Conservation (phyloP, 2,888 invertebrate genomes). For the Crioceris asparagi region DNA sequence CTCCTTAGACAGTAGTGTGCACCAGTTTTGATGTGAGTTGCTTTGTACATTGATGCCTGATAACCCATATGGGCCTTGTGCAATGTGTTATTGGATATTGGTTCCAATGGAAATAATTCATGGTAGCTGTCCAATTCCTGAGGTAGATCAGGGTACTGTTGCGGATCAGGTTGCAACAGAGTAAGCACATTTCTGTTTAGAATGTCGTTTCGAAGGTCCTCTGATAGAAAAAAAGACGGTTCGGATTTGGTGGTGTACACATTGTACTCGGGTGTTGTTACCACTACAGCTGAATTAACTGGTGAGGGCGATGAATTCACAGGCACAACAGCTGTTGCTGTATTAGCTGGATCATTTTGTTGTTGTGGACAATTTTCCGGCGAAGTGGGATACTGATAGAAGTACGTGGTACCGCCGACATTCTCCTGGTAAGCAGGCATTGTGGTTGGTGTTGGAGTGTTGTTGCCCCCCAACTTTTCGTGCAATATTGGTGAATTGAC, state of each 20-base stretch:
- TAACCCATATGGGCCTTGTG: conserved; percentile 62
- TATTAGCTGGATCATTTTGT: conserved; percentile 16
- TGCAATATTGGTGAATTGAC: conserved; percentile 35
- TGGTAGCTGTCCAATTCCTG: conserved; percentile 84
- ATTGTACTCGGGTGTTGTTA: conserved; percentile 40
- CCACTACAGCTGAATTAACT: neutral
- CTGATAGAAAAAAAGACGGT: conserved; percentile 68
- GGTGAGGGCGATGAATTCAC: no score
- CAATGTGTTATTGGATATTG: conserved; percentile 40
- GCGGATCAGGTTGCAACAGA: conserved; percentile 63
- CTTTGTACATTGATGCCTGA: conserved; percentile 72
- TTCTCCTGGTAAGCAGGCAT: conserved; percentile 57
- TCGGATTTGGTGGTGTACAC: conserved; percentile 52
- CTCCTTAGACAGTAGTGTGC: conserved; percentile 76
- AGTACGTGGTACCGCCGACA: conserved; percentile 91
- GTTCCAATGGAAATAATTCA: conserved; percentile 77
- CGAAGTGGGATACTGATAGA: conserved; percentile 51
- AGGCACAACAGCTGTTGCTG: no score
- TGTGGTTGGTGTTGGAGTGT: conserved; percentile 21
- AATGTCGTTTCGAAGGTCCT: conserved; percentile 70
- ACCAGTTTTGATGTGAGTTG: conserved; percentile 77
- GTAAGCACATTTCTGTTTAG: conserved; percentile 63
- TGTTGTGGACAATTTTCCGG: conserved; percentile 25
- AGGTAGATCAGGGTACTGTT: conserved; percentile 54
- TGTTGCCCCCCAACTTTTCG: conserved; percentile 27